phyloP scores from a whole-genome alignment of 2,888 invertebrate genomes.

The Ecdyonurus torrentis region DNA sequence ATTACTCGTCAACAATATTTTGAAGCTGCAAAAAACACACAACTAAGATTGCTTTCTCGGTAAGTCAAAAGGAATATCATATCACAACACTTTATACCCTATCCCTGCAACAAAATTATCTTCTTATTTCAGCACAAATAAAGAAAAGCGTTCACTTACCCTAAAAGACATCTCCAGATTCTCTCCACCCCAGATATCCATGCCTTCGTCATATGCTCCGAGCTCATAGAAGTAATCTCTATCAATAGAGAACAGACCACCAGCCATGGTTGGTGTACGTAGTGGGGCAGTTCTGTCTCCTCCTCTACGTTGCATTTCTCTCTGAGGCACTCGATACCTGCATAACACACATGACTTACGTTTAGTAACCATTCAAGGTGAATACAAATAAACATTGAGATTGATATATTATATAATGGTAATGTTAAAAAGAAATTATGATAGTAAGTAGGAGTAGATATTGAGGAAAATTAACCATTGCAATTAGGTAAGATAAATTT shows the following conservation, averaged over 20 bases:
- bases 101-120: too few relatives aligned
- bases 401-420: too few relatives aligned
- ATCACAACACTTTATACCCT: too few relatives aligned
- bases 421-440: too few relatives aligned
- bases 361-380: not conserved
- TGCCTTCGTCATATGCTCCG: slow-evolving; percentile 96
- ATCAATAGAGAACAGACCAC: slow-evolving; percentile 89
- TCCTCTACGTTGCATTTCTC: slow-evolving; percentile 86
- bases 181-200: slow-evolving; percentile 99
- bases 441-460: too few relatives aligned
- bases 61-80: too few relatives aligned
- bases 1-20: too few relatives aligned
- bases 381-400: not conserved
- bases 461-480: too few relatives aligned
- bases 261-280: slow-evolving; percentile 96
- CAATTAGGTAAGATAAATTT: too few relatives aligned
- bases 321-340: slow-evolving; percentile 93
- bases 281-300: slow-evolving; percentile 86
- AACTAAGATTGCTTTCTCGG: too few relatives aligned
- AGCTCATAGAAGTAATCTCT: slow-evolving; percentile 94
- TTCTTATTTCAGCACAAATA: too few relatives aligned
- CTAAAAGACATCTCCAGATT: slow-evolving; percentile 91
- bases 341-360: not conserved
- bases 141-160: slow-evolving; percentile 36
- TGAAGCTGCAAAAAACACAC: too few relatives aligned